Percentiles rank a stretch among this genome's conserved stretches.
phyloP scores from a whole-genome alignment of 2,113 vertebrate species.

The Prietella phreatophila region DNA sequence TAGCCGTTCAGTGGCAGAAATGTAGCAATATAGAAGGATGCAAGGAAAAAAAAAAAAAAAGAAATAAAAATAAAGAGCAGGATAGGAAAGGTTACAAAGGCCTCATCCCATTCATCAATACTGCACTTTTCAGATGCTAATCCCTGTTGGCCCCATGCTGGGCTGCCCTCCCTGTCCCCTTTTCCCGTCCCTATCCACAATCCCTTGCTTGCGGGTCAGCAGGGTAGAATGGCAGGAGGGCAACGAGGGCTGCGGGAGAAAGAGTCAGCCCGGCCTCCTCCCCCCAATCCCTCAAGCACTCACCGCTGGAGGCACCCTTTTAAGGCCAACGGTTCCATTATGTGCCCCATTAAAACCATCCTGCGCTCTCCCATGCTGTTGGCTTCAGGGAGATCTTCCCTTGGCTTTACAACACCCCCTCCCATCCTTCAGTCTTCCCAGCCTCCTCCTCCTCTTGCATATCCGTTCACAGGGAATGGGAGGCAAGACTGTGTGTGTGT shows the following conservation, averaged over 20 bases:
- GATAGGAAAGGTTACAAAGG: constrained; percentile 53
- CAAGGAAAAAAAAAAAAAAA: constrained; percentile 1
- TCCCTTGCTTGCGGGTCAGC: constrained; percentile 63
- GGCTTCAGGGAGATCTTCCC: constrained; percentile 68
- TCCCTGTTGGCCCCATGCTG: constrained; percentile 62
- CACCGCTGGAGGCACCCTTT: constrained; percentile 65
- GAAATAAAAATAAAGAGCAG: constrained; percentile 32
- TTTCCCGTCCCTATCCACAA: constrained; percentile 50
- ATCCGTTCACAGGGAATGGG: constrained; percentile 47
- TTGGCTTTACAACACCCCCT: constrained; percentile 57
- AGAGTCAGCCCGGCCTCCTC: constrained; percentile 37
- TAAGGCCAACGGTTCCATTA: constrained; percentile 45
- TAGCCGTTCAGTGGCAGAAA: not conserved
- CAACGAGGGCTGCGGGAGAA: constrained; percentile 35
- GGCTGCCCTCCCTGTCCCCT: constrained; percentile 60
- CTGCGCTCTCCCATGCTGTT: constrained; percentile 49
- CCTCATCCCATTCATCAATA: constrained; percentile 69
- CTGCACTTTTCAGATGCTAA: constrained; percentile 71
- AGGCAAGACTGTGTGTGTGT: not conserved
- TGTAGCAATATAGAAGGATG: not conserved
- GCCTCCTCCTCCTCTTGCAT: constrained; percentile 14
- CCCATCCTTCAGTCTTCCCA: constrained; percentile 1
- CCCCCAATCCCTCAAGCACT: constrained; percentile 42
- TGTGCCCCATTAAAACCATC: constrained; percentile 57
- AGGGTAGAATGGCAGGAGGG: constrained; percentile 66